A percentile compares a stretch with the other conserved stretches of the same genome.
These are phyloP conservation scores for Lepidurus couesii DNA, from an alignment of 1,140 invertebrate species.

Conservation along the genomic window DNA sequence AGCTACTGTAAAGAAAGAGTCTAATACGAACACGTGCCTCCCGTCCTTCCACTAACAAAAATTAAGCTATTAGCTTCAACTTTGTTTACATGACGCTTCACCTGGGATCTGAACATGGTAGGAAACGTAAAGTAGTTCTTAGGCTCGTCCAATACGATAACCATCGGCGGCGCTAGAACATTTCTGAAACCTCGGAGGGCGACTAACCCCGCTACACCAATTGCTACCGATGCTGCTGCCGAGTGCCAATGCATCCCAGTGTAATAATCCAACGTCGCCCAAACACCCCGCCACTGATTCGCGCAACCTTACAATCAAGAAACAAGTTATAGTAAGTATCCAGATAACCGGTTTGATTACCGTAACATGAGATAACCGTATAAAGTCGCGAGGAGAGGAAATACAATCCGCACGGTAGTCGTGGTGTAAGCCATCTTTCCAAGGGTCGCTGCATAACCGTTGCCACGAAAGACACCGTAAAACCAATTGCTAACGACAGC, in stretches of 20 bases:
- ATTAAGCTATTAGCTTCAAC: not conserved
- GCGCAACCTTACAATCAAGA: conserved; percentile 52
- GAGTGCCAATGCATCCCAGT: conserved; percentile 55
- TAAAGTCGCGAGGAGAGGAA: conserved; percentile 66
- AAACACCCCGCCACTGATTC: conserved; percentile 75
- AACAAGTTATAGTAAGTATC: conserved; percentile 40
- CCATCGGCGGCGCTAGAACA: conserved; percentile 71
- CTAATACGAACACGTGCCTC: conserved; percentile 58
- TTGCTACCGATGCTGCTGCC: conserved; percentile 52
- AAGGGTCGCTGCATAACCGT: conserved; percentile 45
- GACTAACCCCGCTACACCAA: conserved; percentile 58
- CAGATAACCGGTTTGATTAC: conserved; percentile 27
- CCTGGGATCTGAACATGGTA: conserved; percentile 69
- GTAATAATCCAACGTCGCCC: conserved; percentile 65
- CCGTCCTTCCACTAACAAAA: conserved; percentile 34
- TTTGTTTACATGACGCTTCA: conserved; percentile 47
- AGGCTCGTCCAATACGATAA: conserved; percentile 63
- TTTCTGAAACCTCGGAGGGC: conserved; percentile 64
- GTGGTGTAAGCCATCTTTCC: conserved; percentile 29
- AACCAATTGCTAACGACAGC: conserved; percentile 61
- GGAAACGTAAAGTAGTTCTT: conserved; percentile 72
- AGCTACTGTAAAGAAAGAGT: conserved; percentile 76
- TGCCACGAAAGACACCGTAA: conserved; percentile 60
- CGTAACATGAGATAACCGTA: conserved; percentile 63
- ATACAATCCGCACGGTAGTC: conserved; percentile 50